Base-by-base conservation (phyloP, 2,888 invertebrate genomes). In the Polyploca ridens region DNA sequence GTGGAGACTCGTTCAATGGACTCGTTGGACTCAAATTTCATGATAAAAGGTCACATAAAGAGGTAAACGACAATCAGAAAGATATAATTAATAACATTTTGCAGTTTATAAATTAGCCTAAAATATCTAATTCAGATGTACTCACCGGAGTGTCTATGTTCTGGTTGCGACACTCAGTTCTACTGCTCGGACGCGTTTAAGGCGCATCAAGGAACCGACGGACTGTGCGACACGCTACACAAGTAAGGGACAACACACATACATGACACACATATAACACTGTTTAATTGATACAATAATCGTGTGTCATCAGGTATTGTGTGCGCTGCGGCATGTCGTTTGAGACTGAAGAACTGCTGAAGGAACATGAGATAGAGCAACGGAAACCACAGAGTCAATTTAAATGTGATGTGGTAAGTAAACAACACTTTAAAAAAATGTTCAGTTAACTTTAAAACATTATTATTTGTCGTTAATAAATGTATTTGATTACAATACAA, bases 291-390 rank as follows among this genome's bases (percentile, higher is more conserved):
- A 10, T n/a, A 19, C 19, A 10, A 10, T 7, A 10, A 7, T 49
- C 14, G 54, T 54, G 6, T n/a, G 6, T 54, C 54, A n/a, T 5
- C 19, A 54, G 54, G 54, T 54, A 19, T 19, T 54, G 54, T 54
- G 54, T 54, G 54, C 54, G 54, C 54, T 54, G 54, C 54, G 54
- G 54, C 1, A 1, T n/a, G n/a, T 7, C 54, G 10, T 54, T 54
- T 7, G 16, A 19, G 10, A 54, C 54, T 16, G 16, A 54, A 4
- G 7, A 19, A 19, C 54, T 19, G 54, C 54, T 54, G 54, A 19
- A 19, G 54, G 54, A 54, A 19, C 54, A 54, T n/a, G 54, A 54
- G 54, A n/a, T n/a, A 10, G 54, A 54, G 14, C 54, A 54, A 54
- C 54, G 54, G 54, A 54, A 54, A 19, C 19, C 19, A 10, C 16